Evolutionary conservation across 2,113 vertebrate species (phyloP).

Genomic region (human): DNA sequence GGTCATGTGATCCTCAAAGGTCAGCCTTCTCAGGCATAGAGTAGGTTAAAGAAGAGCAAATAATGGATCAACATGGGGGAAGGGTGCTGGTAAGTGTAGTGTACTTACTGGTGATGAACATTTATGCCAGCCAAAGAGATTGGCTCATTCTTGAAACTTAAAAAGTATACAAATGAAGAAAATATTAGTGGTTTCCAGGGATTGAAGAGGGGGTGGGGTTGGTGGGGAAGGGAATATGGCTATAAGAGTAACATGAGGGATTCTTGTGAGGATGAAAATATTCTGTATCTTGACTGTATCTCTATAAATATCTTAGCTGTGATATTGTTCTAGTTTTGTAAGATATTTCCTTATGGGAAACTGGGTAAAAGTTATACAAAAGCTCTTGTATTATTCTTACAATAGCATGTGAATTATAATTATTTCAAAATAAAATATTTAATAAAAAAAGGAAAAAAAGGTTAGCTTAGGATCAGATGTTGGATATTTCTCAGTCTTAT

Average conservation of each 20-base stretch:
- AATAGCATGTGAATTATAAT: conserved; percentile 6
- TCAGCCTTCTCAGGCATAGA: background rate
- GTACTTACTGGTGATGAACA: background rate
- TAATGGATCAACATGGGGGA: too few relatives aligned
- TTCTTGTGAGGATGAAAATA: background rate
- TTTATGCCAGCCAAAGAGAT: background rate
- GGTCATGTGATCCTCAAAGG: background rate
- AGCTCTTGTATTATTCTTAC: background rate
- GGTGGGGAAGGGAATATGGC: background rate
- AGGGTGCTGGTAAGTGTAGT: background rate
- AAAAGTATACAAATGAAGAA: background rate
- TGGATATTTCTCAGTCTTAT: background rate
- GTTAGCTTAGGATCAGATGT: background rate
- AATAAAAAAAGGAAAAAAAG: background rate
- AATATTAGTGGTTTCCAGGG: background rate
- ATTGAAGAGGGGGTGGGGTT: background rate
- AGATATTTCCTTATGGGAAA: background rate
- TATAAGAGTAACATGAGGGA: background rate
- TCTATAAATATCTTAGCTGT: background rate
- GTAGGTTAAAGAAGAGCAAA: background rate
- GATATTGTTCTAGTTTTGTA: background rate
- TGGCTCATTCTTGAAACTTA: background rate
- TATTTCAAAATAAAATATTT: conserved; percentile 43
- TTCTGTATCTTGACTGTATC: background rate
- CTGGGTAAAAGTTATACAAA: background rate